Base-by-base conservation (phyloP, 2,113 vertebrate genomes). In the Coregonus clupeaformis region DNA sequence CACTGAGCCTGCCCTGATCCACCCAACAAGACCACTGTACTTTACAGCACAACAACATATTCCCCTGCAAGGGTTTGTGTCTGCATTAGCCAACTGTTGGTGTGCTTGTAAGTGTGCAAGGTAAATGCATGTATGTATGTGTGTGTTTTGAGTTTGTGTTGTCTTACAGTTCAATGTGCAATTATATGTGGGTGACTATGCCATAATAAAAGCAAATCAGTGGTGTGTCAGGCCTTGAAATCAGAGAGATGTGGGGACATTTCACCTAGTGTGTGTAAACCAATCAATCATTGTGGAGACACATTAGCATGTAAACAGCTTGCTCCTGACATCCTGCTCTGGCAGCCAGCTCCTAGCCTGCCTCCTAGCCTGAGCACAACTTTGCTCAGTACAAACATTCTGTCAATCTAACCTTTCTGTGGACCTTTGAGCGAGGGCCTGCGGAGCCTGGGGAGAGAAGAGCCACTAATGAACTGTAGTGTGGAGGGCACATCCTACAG, bases 11-110 rank as follows among this genome's bases (percentile, higher is more conserved):
- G 24, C 25, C 29, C 25, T 68, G 27, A 75, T 88, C 82, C 82
- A 75, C 75, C 72, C 76, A 89, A 80, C 79, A 85, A 78, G 83
- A 68, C 82, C 79, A 29, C 22, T 69, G 68, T 42, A 79, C 76
- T 72, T 75, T 75, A 77, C 82, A 84, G 71, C 36, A 11, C 36
- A 42, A 32, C 32, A 32, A 42, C 9, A 42, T 52, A 52, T 52
- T 18, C 12, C 49, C 36, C 36, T 3, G 36, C 36, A 42, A 42
- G 9, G 13, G 16, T 55, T 20, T 55, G 52, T 55, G 52, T 55
- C 14, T 55, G 5, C 16, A 52, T 52, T 60, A 11, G 13, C 5
- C 16, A 1, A 5, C 13, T 60, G 57, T 60, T n/a, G 6, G n/a
- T 20, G 18, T 55, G 13, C 6, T 60, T 60, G n/a, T 60, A 22